A percentile compares a stretch with the other conserved stretches of the same genome.
Evolutionary conservation across 2,888 invertebrate genomes (phyloP).

Genomic region (Sepiola atlantica): DNA sequence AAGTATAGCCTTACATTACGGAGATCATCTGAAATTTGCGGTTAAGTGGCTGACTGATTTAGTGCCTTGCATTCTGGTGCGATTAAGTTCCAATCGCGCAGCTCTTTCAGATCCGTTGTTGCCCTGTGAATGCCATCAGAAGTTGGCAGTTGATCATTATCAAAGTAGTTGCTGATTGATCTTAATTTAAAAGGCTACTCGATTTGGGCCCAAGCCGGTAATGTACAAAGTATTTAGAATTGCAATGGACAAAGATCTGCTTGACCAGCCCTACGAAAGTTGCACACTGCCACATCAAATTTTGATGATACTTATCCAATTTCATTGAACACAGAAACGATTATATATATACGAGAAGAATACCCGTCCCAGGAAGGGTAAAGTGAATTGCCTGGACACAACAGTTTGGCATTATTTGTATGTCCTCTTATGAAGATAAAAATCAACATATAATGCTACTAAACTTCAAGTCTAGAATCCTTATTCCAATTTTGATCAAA

Average conservation of each 20-base stretch:
- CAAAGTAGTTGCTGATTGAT: conserved; percentile 19
- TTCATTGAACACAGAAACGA: no score
- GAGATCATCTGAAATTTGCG: neutral
- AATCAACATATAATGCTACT: no score
- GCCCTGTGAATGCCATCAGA: neutral
- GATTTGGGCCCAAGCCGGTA: neutral
- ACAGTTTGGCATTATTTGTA: no score
- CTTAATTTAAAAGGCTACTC: neutral
- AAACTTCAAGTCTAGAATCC: no score
- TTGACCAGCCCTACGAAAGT: neutral
- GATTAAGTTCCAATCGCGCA: neutral
- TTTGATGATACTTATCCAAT: neutral
- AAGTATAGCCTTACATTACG: neutral
- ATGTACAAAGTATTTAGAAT: neutral
- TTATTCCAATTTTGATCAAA: no score
- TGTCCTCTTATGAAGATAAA: no score
- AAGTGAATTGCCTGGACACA: no score
- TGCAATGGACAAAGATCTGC: neutral
- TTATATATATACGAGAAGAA: no score
- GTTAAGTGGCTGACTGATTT: conserved; percentile 9
- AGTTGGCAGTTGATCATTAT: neutral
- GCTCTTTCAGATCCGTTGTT: neutral
- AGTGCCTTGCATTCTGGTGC: conserved; percentile 1
- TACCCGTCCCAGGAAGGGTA: no score
- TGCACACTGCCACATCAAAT: neutral